A percentile compares a stretch with the other conserved stretches of the same genome.
phyloP scores from a whole-genome alignment of 2,797 vertebrate species.

The Halcyon smyrnensis region DNA sequence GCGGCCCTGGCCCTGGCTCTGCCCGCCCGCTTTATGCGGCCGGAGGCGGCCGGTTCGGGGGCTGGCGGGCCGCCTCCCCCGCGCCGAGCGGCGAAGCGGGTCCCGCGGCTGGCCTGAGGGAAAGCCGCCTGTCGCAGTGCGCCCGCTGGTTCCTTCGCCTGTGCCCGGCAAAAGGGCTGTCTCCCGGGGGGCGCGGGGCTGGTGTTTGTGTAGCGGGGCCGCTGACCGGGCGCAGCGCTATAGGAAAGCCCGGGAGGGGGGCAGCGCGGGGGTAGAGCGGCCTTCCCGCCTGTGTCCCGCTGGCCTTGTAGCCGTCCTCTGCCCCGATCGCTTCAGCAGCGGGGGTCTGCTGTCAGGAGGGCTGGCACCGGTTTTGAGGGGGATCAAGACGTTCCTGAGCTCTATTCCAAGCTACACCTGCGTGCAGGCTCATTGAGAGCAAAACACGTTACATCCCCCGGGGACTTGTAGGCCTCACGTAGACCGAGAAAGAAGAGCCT shows the following conservation, averaged over 20 bases:
- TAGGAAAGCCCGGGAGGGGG: not conserved
- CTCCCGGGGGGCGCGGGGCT: fast-evolving
- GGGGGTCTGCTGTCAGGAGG: not conserved
- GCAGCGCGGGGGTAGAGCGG: fast-evolving
- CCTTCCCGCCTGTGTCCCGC: not conserved
- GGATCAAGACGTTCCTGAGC: not conserved
- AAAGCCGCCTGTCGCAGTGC: not conserved
- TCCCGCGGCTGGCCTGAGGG: not conserved
- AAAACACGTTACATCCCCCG: fast-evolving
- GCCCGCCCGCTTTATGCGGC: not conserved
- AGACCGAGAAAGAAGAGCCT: not conserved
- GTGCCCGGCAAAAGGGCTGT: not conserved
- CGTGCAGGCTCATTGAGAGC: not conserved
- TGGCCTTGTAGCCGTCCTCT: not conserved
- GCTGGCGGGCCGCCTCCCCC: not conserved
- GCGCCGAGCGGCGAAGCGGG: not conserved
- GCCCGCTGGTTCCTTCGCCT: not conserved
- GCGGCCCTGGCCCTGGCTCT: too few species aligned
- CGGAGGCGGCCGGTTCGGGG: not conserved
- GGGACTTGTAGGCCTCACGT: fast-evolving
- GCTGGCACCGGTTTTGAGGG: not conserved
- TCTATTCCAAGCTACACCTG: not conserved
- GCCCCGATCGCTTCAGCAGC: fast-evolving
- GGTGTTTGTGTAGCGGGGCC: not conserved
- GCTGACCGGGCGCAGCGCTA: not conserved